These are phyloP conservation scores for Barnardius zonarius DNA, from an alignment of 2,113 vertebrate species.

Conservation along the genomic window DNA sequence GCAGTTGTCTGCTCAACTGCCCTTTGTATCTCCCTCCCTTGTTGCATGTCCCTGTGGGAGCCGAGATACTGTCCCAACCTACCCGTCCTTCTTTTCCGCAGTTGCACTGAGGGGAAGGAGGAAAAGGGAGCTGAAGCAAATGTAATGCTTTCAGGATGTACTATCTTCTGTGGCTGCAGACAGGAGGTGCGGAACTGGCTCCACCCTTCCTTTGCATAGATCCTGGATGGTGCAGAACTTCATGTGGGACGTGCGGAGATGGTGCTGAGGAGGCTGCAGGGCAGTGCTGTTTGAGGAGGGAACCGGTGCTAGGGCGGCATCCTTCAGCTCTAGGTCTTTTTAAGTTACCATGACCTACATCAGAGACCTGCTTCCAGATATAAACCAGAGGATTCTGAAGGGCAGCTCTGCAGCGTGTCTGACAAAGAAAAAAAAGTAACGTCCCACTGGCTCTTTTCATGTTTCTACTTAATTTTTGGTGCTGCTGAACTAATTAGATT, in stretches of 20 bases:
- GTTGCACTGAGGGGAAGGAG: not conserved
- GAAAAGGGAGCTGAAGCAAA: not conserved
- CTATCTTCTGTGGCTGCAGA: not conserved
- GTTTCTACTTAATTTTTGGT: conserved; percentile 18
- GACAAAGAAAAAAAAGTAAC: not conserved
- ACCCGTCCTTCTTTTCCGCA: not conserved
- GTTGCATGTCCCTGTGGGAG: not conserved
- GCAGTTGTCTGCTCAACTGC: not conserved
- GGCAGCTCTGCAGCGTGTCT: not conserved
- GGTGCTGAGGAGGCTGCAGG: not conserved
- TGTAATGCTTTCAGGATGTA: not conserved
- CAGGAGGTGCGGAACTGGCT: conserved; percentile 14
- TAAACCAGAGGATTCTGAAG: not conserved
- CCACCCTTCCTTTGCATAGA: conserved; percentile 34
- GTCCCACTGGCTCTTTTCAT: conserved; percentile 21
- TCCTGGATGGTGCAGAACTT: not conserved
- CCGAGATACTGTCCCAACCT: not conserved
- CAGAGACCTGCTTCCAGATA: not conserved
- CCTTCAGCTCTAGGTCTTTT: not conserved
- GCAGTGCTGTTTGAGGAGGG: not conserved
- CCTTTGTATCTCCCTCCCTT: not conserved
- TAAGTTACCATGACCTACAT: not conserved
- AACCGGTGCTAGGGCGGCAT: rapidly evolving
- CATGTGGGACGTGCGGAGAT: not conserved
- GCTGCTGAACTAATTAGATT: conserved; percentile 30